Evolutionary conservation across 2,888 invertebrate genomes (phyloP), one percentile per base, ranked within the genome.

Genomic region (Herminia tarsipennalis): DNA sequence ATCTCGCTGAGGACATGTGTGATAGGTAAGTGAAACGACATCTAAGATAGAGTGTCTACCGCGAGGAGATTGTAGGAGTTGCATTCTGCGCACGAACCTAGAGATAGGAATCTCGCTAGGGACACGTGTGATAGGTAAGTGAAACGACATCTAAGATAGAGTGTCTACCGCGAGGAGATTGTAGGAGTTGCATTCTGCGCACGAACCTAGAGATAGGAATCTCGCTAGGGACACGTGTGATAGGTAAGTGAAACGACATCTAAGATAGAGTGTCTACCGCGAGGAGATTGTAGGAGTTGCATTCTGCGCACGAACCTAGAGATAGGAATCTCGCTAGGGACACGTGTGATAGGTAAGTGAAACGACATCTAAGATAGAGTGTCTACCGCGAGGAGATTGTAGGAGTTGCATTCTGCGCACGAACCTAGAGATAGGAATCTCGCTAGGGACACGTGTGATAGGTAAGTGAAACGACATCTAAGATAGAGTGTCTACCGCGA

Each of bases 371-470:
- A 93, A 1, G 89, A 90, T 37, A 88, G 93, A 62, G 80, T 96
- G 43, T 92, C 92, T 0, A 91, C 93, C 38, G 94, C 94, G 0
- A 81, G 94, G 8, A 91, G 94, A 35, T 71, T 94, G 32, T 96
- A 96, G 79, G 95, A 96, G 70, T 69, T 94, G 30, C 77, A 82
- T 17, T 84, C 88, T 0, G 89, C 89, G 0, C 83, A 86, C 65
- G 97, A 98, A 81, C 95, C 96, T 0, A 81, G 96, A 18, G 98
- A 98, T 79, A 92, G 97, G 54, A 96, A 96, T 75, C 78, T 95
- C 1, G 96, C 96, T 1, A 97, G 97, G 76, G 94, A 94, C 32
- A 96, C 96, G 82, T 96, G 94, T 73, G 55, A 70, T 30, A 77
- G 83, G 88, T 55, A 1, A 39, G 35, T n/a, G n/a, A 5, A 8